These are phyloP conservation scores for Taphrorychus bicolor DNA, from an alignment of 2,888 invertebrate species.

Conservation along the genomic window DNA sequence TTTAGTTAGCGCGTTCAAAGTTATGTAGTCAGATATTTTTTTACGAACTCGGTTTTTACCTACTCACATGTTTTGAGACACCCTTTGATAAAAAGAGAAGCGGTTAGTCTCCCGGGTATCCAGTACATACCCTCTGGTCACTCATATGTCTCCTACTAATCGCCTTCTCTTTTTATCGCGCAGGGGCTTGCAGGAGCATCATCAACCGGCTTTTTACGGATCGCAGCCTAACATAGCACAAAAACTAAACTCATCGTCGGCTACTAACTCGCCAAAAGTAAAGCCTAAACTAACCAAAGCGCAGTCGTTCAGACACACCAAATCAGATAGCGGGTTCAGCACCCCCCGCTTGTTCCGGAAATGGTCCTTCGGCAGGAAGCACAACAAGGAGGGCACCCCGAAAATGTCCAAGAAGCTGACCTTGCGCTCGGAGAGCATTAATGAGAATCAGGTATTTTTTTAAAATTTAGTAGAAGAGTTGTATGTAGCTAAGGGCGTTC, in stretches of 20 bases:
- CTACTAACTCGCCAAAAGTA: slow-evolving; percentile 57
- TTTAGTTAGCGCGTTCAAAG: no score
- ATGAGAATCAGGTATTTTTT: slow-evolving; percentile 44
- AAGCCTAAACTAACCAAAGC: slow-evolving; percentile 59
- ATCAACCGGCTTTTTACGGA: slow-evolving; percentile 55
- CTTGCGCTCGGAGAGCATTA: slow-evolving; percentile 46
- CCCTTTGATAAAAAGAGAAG: slow-evolving; percentile 38
- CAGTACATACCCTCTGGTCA: background rate
- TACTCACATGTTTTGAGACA: background rate
- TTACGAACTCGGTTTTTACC: no score
- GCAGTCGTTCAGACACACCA: slow-evolving; percentile 59
- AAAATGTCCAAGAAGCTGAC: slow-evolving; percentile 52
- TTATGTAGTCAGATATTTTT: no score
- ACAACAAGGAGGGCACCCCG: slow-evolving; percentile 40
- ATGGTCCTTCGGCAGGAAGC: slow-evolving; percentile 54
- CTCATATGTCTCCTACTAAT: slow-evolving; percentile 2
- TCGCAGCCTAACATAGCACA: slow-evolving; percentile 60
- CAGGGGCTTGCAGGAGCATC: slow-evolving; percentile 52
- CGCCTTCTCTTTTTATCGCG: slow-evolving; percentile 50
- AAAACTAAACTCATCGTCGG: slow-evolving; percentile 54
- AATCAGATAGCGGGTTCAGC: slow-evolving; percentile 47
- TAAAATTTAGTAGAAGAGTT: background rate
- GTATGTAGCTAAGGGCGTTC: background rate
- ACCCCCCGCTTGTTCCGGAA: slow-evolving; percentile 58
- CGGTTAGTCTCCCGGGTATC: slow-evolving; percentile 32